phyloP scores from a whole-genome alignment of 2,888 invertebrate genomes.

The Amblyjoppa proteus region DNA sequence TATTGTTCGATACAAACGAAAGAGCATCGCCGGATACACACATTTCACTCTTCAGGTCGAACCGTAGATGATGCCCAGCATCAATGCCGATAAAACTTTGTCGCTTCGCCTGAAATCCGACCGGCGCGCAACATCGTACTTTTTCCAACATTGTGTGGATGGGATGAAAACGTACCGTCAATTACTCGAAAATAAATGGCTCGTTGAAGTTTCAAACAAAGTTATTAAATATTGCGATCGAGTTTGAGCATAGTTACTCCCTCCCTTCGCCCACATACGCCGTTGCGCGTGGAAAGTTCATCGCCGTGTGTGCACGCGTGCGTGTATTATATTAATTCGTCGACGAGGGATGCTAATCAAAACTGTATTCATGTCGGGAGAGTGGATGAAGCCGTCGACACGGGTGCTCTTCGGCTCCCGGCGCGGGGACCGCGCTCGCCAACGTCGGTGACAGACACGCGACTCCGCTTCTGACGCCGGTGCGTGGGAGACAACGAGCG shows the following conservation, averaged over 20 bases:
- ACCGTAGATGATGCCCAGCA: not conserved
- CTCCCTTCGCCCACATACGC: not conserved
- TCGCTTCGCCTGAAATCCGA: not conserved
- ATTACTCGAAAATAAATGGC: not conserved
- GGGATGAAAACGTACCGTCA: not conserved
- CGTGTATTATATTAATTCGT: slow-evolving; percentile 14
- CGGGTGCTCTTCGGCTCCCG: not conserved
- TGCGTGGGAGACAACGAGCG: not conserved
- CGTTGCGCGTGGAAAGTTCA: not conserved
- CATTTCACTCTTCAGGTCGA: not conserved
- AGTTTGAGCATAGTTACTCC: slow-evolving; percentile 1
- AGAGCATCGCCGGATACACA: not conserved
- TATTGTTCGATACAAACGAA: too few relatives aligned
- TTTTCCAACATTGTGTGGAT: not conserved
- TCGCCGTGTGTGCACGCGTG: not conserved
- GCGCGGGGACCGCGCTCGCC: not conserved
- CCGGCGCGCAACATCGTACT: not conserved
- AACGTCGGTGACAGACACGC: slow-evolving; percentile 1
- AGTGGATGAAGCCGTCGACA: not conserved
- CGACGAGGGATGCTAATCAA: slow-evolving; percentile 21
- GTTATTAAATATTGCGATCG: slow-evolving; percentile 3
- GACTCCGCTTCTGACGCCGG: not conserved
- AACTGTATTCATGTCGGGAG: slow-evolving; percentile 22
- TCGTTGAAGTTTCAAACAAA: not conserved
- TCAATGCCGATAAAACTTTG: not conserved